Percentiles rank a stretch among this genome's conserved stretches.
These are phyloP conservation scores for Vimba vimba DNA, from an alignment of 2,113 vertebrate genomes.

Conservation along the genomic window DNA sequence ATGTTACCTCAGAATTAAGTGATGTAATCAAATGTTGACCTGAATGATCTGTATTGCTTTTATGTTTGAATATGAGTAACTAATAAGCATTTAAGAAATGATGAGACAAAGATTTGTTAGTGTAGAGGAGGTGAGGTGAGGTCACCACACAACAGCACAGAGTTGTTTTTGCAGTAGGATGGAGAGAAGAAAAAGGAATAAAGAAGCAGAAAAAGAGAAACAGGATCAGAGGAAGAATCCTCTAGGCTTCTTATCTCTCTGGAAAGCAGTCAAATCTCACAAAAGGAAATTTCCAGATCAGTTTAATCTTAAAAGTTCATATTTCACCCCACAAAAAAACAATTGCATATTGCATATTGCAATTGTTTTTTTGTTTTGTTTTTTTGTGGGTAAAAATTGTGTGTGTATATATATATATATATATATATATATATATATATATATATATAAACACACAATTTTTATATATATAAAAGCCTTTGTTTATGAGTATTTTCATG, in stretches of 20 bases:
- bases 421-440: neutral
- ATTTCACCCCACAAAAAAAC: neutral
- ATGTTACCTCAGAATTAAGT: neutral
- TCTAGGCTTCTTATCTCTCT: no score
- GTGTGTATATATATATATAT: no score
- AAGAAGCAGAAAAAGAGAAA: no score
- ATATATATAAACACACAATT: neutral
- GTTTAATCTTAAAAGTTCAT: no score
- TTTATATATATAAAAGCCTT: neutral
- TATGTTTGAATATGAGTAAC: neutral
- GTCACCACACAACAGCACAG: neutral
- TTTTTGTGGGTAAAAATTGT: no score
- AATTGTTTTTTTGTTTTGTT: no score
- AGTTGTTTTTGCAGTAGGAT: neutral
- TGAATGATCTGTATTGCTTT: neutral
- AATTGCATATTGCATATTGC: no score
- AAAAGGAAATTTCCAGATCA: no score
- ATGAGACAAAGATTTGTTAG: neutral
- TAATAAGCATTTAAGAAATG: neutral
- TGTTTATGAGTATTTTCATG: neutral
- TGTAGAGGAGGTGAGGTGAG: neutral
- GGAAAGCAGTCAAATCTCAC: no score
- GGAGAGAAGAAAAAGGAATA: no score
- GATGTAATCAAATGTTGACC: neutral
- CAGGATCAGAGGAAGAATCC: no score